Percentiles rank a stretch among this genome's conserved stretches.
Evolutionary conservation across 2,888 invertebrate species (phyloP).

Genomic region (Rhagonycha lutea): DNA sequence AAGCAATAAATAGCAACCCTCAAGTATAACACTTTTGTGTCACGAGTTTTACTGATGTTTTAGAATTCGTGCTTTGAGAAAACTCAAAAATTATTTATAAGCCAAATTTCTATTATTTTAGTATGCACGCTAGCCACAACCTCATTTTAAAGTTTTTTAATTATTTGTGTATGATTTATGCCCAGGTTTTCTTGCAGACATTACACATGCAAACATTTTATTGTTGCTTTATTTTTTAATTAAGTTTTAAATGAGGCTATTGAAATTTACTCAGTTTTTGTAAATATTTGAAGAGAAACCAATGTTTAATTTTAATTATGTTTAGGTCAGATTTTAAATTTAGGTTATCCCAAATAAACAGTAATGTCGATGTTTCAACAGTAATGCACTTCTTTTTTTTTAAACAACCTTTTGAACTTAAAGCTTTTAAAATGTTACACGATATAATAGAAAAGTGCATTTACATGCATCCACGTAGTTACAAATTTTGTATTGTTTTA

Average conservation of each 20-base stretch:
- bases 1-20: constrained; percentile 12
- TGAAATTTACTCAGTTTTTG: background rate
- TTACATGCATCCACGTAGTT: background rate
- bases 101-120: constrained; percentile 13
- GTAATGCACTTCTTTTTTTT: background rate
- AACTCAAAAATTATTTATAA: constrained; percentile 7
- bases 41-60: constrained; percentile 9
- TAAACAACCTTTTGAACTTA: background rate
- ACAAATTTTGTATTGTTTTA: background rate
- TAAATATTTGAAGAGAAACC: background rate
- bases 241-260: background rate
- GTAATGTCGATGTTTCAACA: background rate
- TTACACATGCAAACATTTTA: background rate
- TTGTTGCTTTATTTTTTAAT: background rate
- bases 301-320: background rate
- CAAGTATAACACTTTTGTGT: constrained; percentile 8
- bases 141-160: constrained; percentile 12
- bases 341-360: background rate
- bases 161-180: constrained; percentile 10
- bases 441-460: background rate
- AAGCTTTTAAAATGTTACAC: background rate
- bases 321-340: background rate
- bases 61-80: constrained; percentile 5
- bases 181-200: background rate
- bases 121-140: constrained; percentile 6